These are phyloP conservation scores for Lucilia cuprina DNA, from an alignment of 1,140 invertebrate species.

Conservation along the genomic window DNA sequence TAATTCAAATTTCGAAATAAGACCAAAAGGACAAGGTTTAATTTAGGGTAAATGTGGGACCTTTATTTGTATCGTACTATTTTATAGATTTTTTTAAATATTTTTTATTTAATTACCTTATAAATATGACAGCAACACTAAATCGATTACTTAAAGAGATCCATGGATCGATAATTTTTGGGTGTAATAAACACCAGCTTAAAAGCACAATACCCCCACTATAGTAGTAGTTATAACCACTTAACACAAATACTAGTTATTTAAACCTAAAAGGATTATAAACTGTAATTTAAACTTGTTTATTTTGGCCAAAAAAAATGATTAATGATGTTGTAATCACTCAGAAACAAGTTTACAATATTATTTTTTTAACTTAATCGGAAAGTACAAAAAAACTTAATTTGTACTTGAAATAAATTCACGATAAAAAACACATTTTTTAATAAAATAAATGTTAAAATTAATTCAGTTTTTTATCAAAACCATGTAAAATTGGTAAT, in stretches of 20 bases:
- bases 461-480: neutral
- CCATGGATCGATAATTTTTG: too few relatives aligned
- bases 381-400: neutral
- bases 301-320: neutral
- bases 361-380: neutral
- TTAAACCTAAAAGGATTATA: neutral
- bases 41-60: too few relatives aligned
- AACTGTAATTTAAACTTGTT: neutral
- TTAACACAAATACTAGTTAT: neutral
- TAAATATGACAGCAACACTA: too few relatives aligned
- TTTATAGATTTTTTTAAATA: too few relatives aligned
- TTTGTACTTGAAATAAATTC: slow-evolving; percentile 1
- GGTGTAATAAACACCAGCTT: too few relatives aligned
- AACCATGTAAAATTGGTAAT: slow-evolving; percentile 17
- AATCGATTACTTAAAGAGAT: too few relatives aligned
- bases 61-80: too few relatives aligned
- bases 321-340: neutral
- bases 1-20: too few relatives aligned
- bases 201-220: too few relatives aligned
- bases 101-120: too few relatives aligned
- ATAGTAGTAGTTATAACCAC: neutral
- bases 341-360: neutral
- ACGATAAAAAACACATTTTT: neutral
- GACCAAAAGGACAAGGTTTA: too few relatives aligned
- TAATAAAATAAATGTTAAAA: neutral